phyloP scores from a whole-genome alignment of 2,888 invertebrate species.

The Holacanthella duospinosa region DNA sequence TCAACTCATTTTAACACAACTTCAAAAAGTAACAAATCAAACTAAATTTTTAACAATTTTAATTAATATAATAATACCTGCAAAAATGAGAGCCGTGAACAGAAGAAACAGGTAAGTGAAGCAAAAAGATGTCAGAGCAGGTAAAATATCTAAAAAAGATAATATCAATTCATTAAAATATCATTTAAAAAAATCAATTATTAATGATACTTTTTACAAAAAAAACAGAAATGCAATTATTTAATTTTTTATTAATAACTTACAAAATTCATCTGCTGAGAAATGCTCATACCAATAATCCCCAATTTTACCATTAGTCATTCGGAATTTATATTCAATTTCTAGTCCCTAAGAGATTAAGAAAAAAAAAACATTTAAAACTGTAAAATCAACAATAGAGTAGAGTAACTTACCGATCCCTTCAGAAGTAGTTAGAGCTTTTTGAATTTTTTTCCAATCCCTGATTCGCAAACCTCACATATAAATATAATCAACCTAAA shows the following conservation, averaged over 20 bases:
- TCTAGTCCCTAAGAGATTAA: conserved; percentile 71
- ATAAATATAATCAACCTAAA: no score
- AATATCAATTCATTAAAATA: background rate
- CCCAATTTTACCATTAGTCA: conserved; percentile 75
- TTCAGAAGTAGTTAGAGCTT: no score
- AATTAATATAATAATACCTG: conserved; percentile 42
- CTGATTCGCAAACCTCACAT: no score
- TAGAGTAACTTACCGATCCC: no score
- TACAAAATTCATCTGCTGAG: conserved; percentile 90
- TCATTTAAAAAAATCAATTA: conserved; percentile 16
- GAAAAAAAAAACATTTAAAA: no score
- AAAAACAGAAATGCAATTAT: background rate
- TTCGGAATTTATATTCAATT: conserved; percentile 64
- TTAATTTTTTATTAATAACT: conserved; percentile 42
- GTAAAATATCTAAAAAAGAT: conserved; percentile 62
- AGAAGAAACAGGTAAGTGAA: conserved; percentile 61
- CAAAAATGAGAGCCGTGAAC: conserved; percentile 60
- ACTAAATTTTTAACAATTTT: background rate
- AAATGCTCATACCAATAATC: conserved; percentile 82
- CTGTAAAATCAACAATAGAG: no score
- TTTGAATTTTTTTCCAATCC: no score
- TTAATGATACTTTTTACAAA: background rate
- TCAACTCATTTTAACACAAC: conserved; percentile 65
- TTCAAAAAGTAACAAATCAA: conserved; percentile 42
- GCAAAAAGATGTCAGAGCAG: conserved; percentile 64